Conservation (phyloP, 64 coral and sea anemone genomes). For the Hydrozoanthus tunicans region DNA sequence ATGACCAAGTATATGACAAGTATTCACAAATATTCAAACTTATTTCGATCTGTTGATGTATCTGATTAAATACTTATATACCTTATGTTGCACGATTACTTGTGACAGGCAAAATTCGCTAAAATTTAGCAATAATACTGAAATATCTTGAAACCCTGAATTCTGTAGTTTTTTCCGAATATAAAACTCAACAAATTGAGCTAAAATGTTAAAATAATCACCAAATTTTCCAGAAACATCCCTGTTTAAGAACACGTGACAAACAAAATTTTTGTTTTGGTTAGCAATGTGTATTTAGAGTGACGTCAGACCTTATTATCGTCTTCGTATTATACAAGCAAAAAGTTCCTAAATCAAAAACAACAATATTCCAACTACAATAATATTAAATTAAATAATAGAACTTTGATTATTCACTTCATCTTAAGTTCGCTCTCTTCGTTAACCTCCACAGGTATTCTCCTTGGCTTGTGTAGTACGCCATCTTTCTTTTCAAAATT, state of each 20-base stretch:
- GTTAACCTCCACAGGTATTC: background rate
- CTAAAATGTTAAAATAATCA: background rate
- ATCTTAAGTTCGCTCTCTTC: background rate
- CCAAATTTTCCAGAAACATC: background rate
- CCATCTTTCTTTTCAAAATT: background rate
- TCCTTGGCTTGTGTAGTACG: background rate
- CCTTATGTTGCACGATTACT: background rate
- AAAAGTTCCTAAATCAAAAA: background rate
- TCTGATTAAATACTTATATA: slow-evolving; percentile 29
- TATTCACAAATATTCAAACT: slow-evolving; percentile 38
- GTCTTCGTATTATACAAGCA: slow-evolving; percentile 10
- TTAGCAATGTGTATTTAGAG: background rate
- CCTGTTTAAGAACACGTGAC: background rate
- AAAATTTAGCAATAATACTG: background rate
- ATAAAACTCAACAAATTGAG: background rate
- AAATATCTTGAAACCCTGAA: background rate
- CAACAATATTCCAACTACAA: background rate
- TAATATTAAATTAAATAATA: slow-evolving; percentile 24
- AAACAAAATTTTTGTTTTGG: background rate
- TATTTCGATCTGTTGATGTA: background rate
- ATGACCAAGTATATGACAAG: background rate
- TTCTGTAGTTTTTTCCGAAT: background rate
- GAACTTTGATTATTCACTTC: background rate
- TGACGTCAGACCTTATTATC: background rate
- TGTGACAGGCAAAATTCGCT: background rate